These are phyloP conservation scores for Eupithecia centaureata DNA, from an alignment of 2,888 invertebrate species.

Conservation along the genomic window DNA sequence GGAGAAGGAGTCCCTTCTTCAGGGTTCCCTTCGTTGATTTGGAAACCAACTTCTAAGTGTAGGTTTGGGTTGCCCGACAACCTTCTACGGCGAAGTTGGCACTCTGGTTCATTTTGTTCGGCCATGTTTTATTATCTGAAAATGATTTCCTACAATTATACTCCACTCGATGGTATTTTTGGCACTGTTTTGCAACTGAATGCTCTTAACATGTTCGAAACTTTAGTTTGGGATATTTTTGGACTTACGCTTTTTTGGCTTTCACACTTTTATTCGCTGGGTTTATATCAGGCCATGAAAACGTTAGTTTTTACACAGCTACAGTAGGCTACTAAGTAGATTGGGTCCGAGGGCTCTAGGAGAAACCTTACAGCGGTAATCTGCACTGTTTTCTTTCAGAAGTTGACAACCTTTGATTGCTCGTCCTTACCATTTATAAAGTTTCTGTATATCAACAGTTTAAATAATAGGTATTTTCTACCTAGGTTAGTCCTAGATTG, in stretches of 20 bases:
- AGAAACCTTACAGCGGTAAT: slow-evolving; percentile 74
- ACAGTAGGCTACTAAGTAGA: slow-evolving; percentile 60
- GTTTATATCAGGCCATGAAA: slow-evolving; percentile 31
- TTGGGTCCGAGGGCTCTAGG: slow-evolving; percentile 56
- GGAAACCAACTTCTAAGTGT: slow-evolving; percentile 69
- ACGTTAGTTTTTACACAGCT: slow-evolving; percentile 49
- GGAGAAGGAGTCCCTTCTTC: slow-evolving; percentile 74
- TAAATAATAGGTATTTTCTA: not conserved
- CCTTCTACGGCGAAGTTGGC: slow-evolving; percentile 70
- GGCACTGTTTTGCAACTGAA: not conserved
- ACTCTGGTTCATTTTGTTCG: slow-evolving; percentile 61
- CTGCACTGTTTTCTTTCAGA: slow-evolving; percentile 68
- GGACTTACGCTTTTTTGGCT: not conserved
- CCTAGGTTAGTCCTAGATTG: not conserved
- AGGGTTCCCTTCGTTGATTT: slow-evolving; percentile 69
- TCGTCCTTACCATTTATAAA: not conserved
- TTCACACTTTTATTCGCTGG: slow-evolving; percentile 13
- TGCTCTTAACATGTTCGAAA: not conserved
- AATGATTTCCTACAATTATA: not conserved
- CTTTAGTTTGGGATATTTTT: not conserved
- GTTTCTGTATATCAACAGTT: not conserved
- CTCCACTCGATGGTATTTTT: not conserved
- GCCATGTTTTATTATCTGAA: slow-evolving; percentile 50
- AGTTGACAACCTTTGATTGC: slow-evolving; percentile 52
- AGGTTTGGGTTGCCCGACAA: slow-evolving; percentile 67